These are phyloP conservation scores for Plectropomus leopardus DNA, from an alignment of 2,113 vertebrate species.

Conservation along the genomic window DNA sequence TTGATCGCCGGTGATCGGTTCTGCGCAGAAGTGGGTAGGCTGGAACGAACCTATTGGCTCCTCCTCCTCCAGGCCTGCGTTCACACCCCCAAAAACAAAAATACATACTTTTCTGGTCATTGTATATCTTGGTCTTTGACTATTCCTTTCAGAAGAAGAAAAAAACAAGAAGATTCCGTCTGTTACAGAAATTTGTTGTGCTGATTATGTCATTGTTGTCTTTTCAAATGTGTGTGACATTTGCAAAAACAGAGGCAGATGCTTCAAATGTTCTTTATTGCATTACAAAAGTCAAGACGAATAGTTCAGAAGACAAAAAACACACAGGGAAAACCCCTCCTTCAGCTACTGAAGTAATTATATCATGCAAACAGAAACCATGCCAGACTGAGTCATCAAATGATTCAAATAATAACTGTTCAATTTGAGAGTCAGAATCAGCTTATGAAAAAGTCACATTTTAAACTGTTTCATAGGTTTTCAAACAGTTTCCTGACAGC, in stretches of 20 bases:
- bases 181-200: too few species aligned
- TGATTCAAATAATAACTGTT: neutral
- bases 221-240: neutral
- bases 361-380: slow-evolving; percentile 62
- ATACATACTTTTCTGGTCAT: too few species aligned
- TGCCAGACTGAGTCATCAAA: slow-evolving; percentile 12
- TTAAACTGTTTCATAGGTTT: neutral
- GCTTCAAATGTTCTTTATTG: slow-evolving; percentile 59
- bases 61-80: too few species aligned
- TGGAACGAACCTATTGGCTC: too few species aligned
- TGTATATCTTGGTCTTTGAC: too few species aligned
- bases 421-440: neutral
- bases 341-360: slow-evolving; percentile 1
- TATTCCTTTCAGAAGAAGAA: too few species aligned
- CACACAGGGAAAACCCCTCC: slow-evolving; percentile 47
- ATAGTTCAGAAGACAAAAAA: slow-evolving; percentile 33
- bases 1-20: too few species aligned
- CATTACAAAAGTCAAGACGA: slow-evolving; percentile 45
- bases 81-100: too few species aligned
- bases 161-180: too few species aligned
- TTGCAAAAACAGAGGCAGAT: neutral
- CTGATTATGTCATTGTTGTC: too few species aligned
- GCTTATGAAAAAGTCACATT: neutral
- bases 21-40: too few species aligned
- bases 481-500: neutral